Base-by-base conservation (phyloP, 1,140 invertebrate genomes). In the Drosophila prosaltans region DNA sequence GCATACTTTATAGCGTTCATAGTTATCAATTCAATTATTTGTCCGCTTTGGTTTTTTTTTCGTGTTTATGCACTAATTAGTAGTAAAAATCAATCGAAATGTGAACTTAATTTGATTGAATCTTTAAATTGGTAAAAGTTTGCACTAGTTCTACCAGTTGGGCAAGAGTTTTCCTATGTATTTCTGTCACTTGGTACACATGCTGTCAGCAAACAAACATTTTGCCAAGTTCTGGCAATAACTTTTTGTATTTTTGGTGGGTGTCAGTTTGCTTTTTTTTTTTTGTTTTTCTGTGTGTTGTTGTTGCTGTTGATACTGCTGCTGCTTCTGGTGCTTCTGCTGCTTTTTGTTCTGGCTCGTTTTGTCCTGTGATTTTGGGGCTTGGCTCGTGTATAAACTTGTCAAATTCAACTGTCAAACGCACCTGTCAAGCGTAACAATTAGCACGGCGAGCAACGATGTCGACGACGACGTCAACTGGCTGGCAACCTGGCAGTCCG, bases 351-450 rank as follows among this genome's bases (percentile, higher is more conserved):
- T 2, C 60, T 58, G 36, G 55, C 10, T 16, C 28, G 36, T 54
- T 39, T 39, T 58, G 32, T 65, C 57, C 57, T 39, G 69, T 61
- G 72, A 74, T 75, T 64, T 51, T 54, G 36, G 28, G 51, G 62
- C 39, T 67, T 39, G 69, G 64, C 61, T 68, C 72, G 76, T 78
- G 74, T 71, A 78, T 72, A 78, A 79, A 78, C 75, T 79, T 79
- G 77, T 78, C 77, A 88, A 88, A 88, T 70, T 89, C 71, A 83
- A 80, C 83, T 88, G 83, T 88, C 83, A 89, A 89, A 89, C 84
- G 84, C 84, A 89, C 77, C 84, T 89, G 84, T 89, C 84, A 80
- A 72, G 74, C 84, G 80, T 78, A 89, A 89, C 84, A 89, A 89
- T 89, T 89, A 89, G 84, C 78, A 88, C 84, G 58, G 72, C 71